Percentiles rank a stretch among this genome's conserved stretches.
Evolutionary conservation across 2,113 vertebrate genomes (phyloP).

Genomic region (Dicrurus megarhynchus): DNA sequence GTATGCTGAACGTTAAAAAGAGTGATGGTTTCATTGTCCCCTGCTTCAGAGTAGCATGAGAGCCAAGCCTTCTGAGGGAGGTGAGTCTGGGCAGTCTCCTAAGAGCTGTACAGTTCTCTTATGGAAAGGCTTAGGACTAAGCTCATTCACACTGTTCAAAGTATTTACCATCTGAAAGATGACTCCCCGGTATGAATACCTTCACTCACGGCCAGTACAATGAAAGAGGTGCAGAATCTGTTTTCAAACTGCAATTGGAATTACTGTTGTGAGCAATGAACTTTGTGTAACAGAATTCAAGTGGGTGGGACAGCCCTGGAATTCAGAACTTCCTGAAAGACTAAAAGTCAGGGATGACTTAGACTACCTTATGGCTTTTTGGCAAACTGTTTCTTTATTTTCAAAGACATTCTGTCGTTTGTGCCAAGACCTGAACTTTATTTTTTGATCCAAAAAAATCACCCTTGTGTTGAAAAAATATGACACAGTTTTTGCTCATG

Average conservation of each 20-base stretch:
- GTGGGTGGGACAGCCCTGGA: background rate
- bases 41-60: background rate
- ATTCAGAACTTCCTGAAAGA: background rate
- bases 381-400: background rate
- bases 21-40: background rate
- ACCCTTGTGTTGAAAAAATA: background rate
- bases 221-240: background rate
- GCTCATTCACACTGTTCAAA: background rate
- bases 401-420: background rate
- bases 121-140: background rate
- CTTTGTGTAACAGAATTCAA: background rate
- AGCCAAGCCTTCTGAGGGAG: background rate
- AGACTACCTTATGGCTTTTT: background rate
- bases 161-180: background rate
- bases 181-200: background rate
- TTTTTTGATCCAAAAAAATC: slow-evolving; percentile 1
- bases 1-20: background rate
- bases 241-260: background rate
- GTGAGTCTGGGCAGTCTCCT: background rate
- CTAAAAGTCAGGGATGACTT: background rate
- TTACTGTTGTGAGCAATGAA: background rate
- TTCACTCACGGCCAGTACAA: background rate
- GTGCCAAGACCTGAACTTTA: background rate
- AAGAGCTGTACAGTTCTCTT: background rate
- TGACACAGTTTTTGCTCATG: background rate